These are phyloP conservation scores for Perognathus longimembris DNA, from an alignment of 2,113 vertebrate genomes.

Conservation along the genomic window DNA sequence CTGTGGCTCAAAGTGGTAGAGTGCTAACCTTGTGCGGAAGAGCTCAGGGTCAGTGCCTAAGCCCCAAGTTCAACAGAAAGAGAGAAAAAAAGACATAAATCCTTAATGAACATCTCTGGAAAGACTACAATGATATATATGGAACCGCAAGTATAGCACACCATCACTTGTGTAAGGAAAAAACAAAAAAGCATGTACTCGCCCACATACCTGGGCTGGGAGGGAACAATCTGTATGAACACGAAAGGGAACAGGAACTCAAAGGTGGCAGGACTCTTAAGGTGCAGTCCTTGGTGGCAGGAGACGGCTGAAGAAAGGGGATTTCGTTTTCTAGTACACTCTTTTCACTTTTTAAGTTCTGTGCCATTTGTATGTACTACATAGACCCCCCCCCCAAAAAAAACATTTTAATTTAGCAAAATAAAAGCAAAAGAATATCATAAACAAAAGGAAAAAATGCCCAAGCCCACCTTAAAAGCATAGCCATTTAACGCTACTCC, in stretches of 20 bases:
- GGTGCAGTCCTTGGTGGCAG: neutral
- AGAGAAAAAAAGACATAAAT: too few relatives aligned
- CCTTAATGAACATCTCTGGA: neutral
- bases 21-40: too few relatives aligned
- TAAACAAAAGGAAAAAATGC: neutral
- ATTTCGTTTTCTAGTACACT: neutral
- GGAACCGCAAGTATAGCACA: neutral
- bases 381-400: too few relatives aligned
- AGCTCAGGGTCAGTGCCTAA: too few relatives aligned
- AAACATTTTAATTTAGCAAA: conserved; percentile 25
- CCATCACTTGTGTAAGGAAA: neutral
- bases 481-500: neutral
- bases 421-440: neutral
- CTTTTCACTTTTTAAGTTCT: neutral
- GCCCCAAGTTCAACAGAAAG: too few relatives aligned
- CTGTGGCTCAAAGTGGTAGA: too few relatives aligned
- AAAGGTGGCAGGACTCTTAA: too few relatives aligned
- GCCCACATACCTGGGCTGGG: neutral
- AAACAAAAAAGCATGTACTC: neutral
- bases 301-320: neutral
- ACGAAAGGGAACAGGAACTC: too few relatives aligned
- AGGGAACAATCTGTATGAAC: neutral
- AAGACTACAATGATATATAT: neutral
- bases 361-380: neutral
- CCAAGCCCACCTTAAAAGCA: neutral